These are phyloP conservation scores for Odocoileus hemionus DNA, from an alignment of 2,113 vertebrate species.

Conservation along the genomic window DNA sequence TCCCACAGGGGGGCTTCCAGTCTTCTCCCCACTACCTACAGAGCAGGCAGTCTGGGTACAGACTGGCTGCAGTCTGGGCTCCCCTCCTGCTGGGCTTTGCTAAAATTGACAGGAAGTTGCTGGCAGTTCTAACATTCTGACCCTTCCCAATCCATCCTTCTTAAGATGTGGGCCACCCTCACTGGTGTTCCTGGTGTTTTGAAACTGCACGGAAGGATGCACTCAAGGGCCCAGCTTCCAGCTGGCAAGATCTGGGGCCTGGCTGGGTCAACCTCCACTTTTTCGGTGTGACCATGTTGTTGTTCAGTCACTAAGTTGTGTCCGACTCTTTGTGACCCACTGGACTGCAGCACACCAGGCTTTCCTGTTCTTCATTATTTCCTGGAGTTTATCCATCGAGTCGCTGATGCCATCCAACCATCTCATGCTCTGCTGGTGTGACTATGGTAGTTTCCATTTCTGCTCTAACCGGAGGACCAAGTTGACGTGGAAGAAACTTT, in stretches of 20 bases:
- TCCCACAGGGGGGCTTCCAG: accelerated
- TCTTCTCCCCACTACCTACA: not conserved
- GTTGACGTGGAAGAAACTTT: accelerated
- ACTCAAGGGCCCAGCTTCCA: too few relatives aligned
- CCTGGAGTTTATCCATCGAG: not conserved
- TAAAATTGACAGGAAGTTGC: not conserved
- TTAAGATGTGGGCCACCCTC: accelerated
- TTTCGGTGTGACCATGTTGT: not conserved
- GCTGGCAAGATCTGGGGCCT: not conserved
- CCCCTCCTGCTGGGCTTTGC: not conserved
- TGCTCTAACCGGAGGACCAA: not conserved
- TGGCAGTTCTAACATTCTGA: too few relatives aligned
- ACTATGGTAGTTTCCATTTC: not conserved
- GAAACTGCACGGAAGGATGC: accelerated
- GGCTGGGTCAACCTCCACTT: accelerated
- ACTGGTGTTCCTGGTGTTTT: accelerated
- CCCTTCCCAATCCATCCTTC: not conserved
- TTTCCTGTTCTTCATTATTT: not conserved
- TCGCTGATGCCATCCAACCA: accelerated
- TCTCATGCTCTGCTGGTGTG: not conserved
- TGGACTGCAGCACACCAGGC: not conserved
- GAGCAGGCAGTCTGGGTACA: too few relatives aligned
- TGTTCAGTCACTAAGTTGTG: not conserved
- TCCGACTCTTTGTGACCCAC: not conserved
- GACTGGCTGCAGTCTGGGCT: accelerated